Evolutionary conservation across 2,113 vertebrate genomes (phyloP).

Genomic region (Cebus imitator): DNA sequence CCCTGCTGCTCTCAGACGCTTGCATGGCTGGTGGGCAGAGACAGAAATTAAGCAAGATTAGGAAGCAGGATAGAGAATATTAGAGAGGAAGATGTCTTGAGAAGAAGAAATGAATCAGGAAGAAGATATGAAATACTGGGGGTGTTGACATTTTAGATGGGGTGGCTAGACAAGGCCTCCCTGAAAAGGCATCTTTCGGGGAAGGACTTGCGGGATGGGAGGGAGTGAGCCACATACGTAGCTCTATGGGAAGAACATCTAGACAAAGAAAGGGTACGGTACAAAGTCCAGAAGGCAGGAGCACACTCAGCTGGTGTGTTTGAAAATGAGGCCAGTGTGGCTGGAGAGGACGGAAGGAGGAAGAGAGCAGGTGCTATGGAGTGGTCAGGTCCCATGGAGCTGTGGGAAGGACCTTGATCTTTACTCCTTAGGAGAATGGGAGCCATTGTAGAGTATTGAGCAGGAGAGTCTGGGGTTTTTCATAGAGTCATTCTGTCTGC

Average conservation of each 20-base stretch:
- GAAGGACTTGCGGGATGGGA: not conserved
- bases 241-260: not conserved
- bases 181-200: not conserved
- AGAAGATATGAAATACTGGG: not conserved
- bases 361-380: rapidly evolving
- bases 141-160: not conserved
- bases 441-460: not conserved
- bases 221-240: rapidly evolving
- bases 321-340: not conserved
- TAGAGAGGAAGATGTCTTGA: not conserved
- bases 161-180: not conserved
- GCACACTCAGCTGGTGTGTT: not conserved
- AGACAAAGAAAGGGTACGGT: not conserved
- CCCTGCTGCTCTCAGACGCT: not conserved
- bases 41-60: not conserved
- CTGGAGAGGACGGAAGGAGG: not conserved
- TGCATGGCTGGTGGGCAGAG: not conserved
- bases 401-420: not conserved
- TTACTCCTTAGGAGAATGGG: not conserved
- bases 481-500: not conserved
- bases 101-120: not conserved
- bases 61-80: not conserved
- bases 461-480: not conserved
- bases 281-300: not conserved
- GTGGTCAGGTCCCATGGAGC: not conserved